Conservation (phyloP, 2,113 vertebrate species). For the Toxostoma redivivum region DNA sequence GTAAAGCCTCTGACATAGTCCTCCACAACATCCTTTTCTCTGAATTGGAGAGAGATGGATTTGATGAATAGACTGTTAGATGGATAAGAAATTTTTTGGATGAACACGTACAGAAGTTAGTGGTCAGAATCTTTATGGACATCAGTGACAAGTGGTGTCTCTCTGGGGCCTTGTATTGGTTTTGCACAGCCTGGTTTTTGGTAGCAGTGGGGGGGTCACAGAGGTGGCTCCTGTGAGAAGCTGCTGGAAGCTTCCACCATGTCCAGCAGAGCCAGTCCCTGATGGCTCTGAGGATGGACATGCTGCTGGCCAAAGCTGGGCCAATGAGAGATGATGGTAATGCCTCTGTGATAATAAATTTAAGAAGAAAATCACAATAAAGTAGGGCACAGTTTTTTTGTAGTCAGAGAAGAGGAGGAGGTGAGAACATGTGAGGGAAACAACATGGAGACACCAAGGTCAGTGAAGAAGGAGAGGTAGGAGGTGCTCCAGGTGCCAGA, state of each 20-base stretch:
- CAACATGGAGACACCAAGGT: not conserved
- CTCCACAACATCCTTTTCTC: not conserved
- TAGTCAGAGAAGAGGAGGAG: not conserved
- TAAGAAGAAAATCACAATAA: not conserved
- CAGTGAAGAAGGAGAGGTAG: not conserved
- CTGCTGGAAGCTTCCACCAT: not conserved
- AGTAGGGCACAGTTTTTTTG: not conserved
- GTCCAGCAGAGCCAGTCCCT: not conserved
- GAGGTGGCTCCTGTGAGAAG: not conserved
- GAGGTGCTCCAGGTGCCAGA: rapidly evolving
- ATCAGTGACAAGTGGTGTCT: not conserved
- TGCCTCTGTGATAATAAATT: not conserved
- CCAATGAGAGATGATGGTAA: not conserved
- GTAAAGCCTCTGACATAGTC: not conserved
- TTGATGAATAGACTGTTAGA: not conserved
- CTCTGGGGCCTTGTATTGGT: not conserved
- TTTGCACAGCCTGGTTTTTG: not conserved
- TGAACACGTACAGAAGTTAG: not conserved
- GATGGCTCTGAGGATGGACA: not conserved
- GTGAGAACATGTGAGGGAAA: not conserved
- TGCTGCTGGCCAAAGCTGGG: rapidly evolving
- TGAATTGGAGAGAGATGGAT: not conserved
- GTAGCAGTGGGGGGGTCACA: not conserved
- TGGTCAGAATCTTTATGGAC: not conserved
- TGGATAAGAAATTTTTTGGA: not conserved